Percentiles rank a stretch among this genome's conserved stretches.
phyloP scores from a whole-genome alignment of 92 coral and sea anemone species.

The Epizoanthus stellaris region DNA sequence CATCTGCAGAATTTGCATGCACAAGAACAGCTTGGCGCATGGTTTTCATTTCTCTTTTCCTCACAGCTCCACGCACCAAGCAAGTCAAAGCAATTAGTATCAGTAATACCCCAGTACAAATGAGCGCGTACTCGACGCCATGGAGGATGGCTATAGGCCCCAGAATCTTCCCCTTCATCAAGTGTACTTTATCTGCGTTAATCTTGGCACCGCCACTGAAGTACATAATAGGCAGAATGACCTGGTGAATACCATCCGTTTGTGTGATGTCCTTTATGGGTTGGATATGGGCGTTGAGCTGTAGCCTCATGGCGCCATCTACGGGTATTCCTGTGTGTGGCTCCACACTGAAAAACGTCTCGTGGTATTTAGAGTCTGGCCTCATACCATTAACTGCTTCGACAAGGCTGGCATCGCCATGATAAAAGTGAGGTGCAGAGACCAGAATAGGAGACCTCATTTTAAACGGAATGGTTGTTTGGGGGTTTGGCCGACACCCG shows the following conservation, averaged over 20 bases:
- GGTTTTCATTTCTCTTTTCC: background rate
- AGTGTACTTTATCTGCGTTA: conserved; percentile 60
- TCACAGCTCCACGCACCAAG: background rate
- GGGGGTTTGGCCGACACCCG: conserved; percentile 61
- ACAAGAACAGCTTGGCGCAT: background rate
- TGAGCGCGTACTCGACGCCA: conserved; percentile 49
- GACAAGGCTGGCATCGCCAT: conserved; percentile 76
- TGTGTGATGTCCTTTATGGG: conserved; percentile 58
- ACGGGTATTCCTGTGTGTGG: conserved; percentile 78
- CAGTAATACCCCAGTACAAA: conserved; percentile 53
- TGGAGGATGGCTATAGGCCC: conserved; percentile 48
- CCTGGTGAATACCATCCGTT: conserved; percentile 62
- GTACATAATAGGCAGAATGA: conserved; percentile 76
- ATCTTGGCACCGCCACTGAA: conserved; percentile 75
- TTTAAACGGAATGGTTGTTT: conserved; percentile 43
- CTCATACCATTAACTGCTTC: conserved; percentile 66
- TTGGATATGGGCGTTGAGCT: conserved; percentile 74
- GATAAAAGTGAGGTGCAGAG: conserved; percentile 89
- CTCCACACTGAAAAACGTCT: conserved; percentile 70
- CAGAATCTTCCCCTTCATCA: conserved; percentile 51
- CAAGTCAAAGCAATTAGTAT: conserved; percentile 11
- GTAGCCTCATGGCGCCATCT: conserved; percentile 68
- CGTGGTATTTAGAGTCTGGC: conserved; percentile 76
- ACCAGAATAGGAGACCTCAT: conserved; percentile 70
- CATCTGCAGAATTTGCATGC: background rate